Percentiles rank a stretch among this genome's conserved stretches.
phyloP scores from a whole-genome alignment of 2,797 vertebrate genomes.

The Crotalus adamanteus region DNA sequence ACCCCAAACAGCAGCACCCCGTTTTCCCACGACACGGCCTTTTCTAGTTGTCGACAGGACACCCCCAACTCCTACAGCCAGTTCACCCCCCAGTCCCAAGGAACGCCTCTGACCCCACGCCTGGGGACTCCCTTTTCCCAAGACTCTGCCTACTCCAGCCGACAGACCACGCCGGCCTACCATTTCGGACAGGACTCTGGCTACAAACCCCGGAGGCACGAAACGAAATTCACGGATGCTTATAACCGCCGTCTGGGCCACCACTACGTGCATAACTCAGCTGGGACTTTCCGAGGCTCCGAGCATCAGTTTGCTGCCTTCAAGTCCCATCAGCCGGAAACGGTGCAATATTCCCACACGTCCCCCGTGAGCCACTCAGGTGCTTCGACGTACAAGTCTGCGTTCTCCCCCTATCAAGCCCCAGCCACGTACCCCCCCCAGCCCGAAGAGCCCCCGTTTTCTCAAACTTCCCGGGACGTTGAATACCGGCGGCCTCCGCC shows the following conservation, averaged over 20 bases:
- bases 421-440: conserved; percentile 74
- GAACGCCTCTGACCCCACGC: conserved; percentile 90
- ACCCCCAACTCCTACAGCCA: conserved; percentile 91
- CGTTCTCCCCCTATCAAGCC: conserved; percentile 91
- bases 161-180: conserved; percentile 91
- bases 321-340: conserved; percentile 76
- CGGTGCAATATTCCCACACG: conserved; percentile 81
- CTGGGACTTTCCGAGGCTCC: conserved; percentile 66
- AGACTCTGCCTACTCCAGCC: conserved; percentile 93
- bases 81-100: conserved; percentile 88
- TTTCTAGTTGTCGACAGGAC: conserved; percentile 93
- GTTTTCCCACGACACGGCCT: conserved; percentile 92
- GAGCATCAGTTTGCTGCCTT: conserved; percentile 72
- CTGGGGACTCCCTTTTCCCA: conserved; percentile 94
- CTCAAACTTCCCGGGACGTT: conserved; percentile 72
- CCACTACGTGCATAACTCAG: conserved; percentile 87
- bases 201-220: conserved; percentile 88
- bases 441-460: conserved; percentile 67
- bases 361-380: conserved; percentile 73
- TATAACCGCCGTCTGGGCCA: conserved; percentile 93
- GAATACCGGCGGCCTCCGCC: conserved; percentile 79
- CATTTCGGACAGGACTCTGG: conserved; percentile 82
- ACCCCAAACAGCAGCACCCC: conserved; percentile 91
- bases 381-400: conserved; percentile 79
- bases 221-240: conserved; percentile 93